Conservation (phyloP, 2,797 vertebrate genomes). For the Lycodopsis pacificus region DNA sequence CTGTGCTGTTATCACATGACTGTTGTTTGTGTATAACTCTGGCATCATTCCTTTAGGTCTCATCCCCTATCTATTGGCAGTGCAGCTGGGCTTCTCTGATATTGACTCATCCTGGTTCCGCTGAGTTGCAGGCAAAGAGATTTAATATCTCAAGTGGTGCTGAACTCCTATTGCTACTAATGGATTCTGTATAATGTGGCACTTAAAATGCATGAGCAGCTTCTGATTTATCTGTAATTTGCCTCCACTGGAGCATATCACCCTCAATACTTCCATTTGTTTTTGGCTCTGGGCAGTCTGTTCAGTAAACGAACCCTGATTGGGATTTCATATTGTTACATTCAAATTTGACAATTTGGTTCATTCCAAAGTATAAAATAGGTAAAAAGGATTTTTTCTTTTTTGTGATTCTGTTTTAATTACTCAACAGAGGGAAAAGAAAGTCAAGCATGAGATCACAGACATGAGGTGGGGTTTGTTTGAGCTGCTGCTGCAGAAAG, state of each 20-base stretch:
- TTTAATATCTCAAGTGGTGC: conserved; percentile 78
- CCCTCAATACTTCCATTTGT: conserved; percentile 69
- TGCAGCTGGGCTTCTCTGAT: conserved; percentile 57
- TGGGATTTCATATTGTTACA: conserved; percentile 65
- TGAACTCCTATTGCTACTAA: conserved; percentile 79
- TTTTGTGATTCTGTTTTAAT: conserved; percentile 49
- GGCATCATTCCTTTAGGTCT: conserved; percentile 44
- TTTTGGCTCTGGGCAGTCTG: conserved; percentile 54
- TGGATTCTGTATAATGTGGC: conserved; percentile 82
- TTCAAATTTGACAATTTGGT: conserved; percentile 43
- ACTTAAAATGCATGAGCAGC: conserved; percentile 82
- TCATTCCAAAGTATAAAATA: conserved; percentile 37
- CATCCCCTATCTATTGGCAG: conserved; percentile 50
- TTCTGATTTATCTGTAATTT: conserved; percentile 83
- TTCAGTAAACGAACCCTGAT: conserved; percentile 51
- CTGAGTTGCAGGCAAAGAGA: conserved; percentile 73
- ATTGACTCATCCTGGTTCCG: conserved; percentile 66
- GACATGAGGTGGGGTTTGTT: conserved; percentile 51
- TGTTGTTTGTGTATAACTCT: conserved; percentile 35
- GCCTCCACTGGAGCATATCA: conserved; percentile 73
- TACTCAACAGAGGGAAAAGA: conserved; percentile 48
- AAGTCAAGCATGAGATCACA: conserved; percentile 45
- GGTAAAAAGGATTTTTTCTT: conserved; percentile 16
- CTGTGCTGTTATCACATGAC: conserved; percentile 39
- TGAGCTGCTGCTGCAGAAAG: conserved; percentile 61